Base-by-base conservation (phyloP, 1,140 invertebrate genomes). In the Diabrotica undecimpunctata region DNA sequence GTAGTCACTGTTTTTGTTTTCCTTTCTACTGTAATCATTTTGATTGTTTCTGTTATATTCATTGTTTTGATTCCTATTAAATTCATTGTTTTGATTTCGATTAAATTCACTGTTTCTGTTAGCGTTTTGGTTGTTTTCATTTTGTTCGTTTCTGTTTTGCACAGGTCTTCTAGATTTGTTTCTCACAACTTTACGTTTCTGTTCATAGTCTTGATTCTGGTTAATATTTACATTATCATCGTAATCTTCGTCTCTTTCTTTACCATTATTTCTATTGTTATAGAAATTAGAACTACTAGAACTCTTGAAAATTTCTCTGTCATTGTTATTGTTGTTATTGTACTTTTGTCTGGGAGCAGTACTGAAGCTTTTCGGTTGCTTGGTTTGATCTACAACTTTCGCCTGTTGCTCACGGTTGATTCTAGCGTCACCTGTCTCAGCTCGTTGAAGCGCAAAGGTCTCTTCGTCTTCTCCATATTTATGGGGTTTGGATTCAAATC, bases 401-500 rank as follows among this genome's bases (percentile, higher is more conserved):
- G 66, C 65, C 64, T 79, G 77, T 62, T 77, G 76, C 57, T 79
- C 78, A 12, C 73, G 66, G 41, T 79, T 79, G 7, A 81, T 72
- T n/a, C 77, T 70, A 13, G 83, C 80, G 66, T 87, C 85, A 38
- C 89, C 88, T 62, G 87, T 88, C 77, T 92, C 90, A 25, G 89
- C 89, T 11, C 88, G 82, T 72, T 92, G 89, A 6, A 92, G 82
- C 71, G 88, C 84, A 77, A 90, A 92, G 50, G 89, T 87, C 10
- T 86, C 81, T 77, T 92, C 89, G 35, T 88, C 86, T 74, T 92
- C 90, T 61, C 85, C 84, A 65, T 83, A 79, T 63, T 83, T 83
- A 14, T 82, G 75, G 56, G 84, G 83, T 75, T 86, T 87, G 50
- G 83, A 86, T 70, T 87, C 85, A 71, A 81, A 85, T 70, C 83